Base-by-base conservation (phyloP, 2,113 vertebrate genomes). In the Microtus montanus region DNA sequence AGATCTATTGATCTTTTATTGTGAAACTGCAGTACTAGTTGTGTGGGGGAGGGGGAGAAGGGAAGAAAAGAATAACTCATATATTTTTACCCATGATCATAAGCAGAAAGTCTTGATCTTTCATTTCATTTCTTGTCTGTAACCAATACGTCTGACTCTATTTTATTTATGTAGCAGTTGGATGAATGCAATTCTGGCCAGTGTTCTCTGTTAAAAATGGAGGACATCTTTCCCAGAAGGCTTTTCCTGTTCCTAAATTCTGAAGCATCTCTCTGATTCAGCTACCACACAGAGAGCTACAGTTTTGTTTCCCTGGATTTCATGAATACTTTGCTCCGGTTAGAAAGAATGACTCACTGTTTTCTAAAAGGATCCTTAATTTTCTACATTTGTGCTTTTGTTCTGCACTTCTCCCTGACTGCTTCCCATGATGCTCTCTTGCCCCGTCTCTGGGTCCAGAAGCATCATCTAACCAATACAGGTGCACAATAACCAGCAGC, bases 101-200 rank as follows among this genome's bases (percentile, higher is more conserved):
- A 15, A 64, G 49, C 11, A 89, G 35, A 79, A 93, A 54, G 6
- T 20, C 12, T 58, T 58, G 5, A 35, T 17, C 73, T 74, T 77
- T 58, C 49, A 52, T 79, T 96, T 30, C 26, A 54, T 28, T 71
- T 41, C 7, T 95, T 78, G 14, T 14, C 24, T 82, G 79, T 63
- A 58, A 15, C 3, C 33, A 17, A 9, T 3, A 22, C 20, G 13
- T 94, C 38, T 7, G 12, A 15, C 33, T 70, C 28, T 58, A n/a
- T 73, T 41, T 84, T 79, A 17, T 70, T 89, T 63, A 79, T 64
- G 9, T 24, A 94, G 33, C 41, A 64, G 28, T 33, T 71, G n/a
- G 7, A 92, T 85, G 6, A 64, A 82, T 41, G 17, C 5, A 33
- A 1, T 86, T 66, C 28, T 68, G 74, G 24, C 63, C 19, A 73